Evolutionary conservation across 2,888 invertebrate species (phyloP), one percentile per base, ranked within the genome.

Genomic region (Arge pagana): DNA sequence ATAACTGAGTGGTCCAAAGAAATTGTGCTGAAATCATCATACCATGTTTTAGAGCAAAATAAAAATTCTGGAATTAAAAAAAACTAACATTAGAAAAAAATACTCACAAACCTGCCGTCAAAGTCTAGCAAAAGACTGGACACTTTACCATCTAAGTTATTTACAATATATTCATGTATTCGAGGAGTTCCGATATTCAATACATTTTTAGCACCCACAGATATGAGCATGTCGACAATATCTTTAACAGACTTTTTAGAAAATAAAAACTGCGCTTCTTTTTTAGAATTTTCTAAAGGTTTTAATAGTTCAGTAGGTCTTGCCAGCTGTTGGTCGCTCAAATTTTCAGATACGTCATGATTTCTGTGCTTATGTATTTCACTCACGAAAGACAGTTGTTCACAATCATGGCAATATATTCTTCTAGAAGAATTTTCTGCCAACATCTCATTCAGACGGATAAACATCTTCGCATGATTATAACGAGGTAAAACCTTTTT

Each of bases 181-280:
- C 89, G 85, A 1, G 96, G 95, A 2, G 90, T 84, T 8, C 96
- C 95, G 48, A 96, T 84, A 70, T 93, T 93, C n/a, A 96, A 73
- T 0, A 94, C 82, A 73, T 87, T 67, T 48, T 71, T 67, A 13
- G 74, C 84, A 52, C 81, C 80, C 58, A 87, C 80, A 55, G 81
- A 77, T 21, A 77, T 71, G 18, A 90, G 77, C 61, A 87, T 84
- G 15, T 83, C 79, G 8, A 85, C 69, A 11, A 93, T 81, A 56
- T 88, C 85, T 8, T 80, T 66, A 3, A 87, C 80, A 19, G 90
- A 81, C 56, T 83, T 81, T 56, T 84, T 80, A 2, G 88, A 83
- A 75, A 96, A 96, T 62, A 93, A 83, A 74, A 90, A 95, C 74
- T 95, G 95, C 0, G 95, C 95, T 77, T 93, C 92, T 18, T 85